Evolutionary conservation across 2,113 vertebrate genomes (phyloP).

Genomic region (Anguilla japonica): DNA sequence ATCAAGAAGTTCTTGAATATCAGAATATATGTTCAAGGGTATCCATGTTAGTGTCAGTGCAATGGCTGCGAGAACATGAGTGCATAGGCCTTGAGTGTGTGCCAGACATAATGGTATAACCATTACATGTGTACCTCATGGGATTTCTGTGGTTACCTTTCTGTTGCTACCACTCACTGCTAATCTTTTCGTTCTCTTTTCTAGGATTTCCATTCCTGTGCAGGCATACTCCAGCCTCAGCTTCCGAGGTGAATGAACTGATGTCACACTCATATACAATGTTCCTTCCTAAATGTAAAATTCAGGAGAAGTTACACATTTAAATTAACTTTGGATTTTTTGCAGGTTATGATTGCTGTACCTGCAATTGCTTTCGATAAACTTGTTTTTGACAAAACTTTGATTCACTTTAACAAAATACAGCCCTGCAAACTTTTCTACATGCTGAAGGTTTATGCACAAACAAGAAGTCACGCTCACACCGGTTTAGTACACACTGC

Average conservation of each 20-base stretch:
- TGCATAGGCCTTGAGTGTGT: too few species aligned
- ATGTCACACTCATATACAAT: neutral
- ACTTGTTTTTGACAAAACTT: neutral
- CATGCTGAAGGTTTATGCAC: neutral
- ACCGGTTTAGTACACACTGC: neutral
- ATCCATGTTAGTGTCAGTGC: neutral
- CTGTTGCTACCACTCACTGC: neutral
- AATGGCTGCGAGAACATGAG: neutral
- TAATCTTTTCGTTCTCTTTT: constrained; percentile 10
- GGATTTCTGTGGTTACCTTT: too few species aligned
- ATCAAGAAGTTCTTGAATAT: neutral
- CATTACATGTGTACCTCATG: too few species aligned
- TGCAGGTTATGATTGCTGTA: neutral
- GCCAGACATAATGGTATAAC: too few species aligned
- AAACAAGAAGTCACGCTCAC: neutral
- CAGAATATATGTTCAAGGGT: neutral
- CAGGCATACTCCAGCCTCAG: constrained; percentile 85
- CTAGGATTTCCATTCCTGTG: constrained; percentile 86
- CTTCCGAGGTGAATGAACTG: constrained; percentile 79
- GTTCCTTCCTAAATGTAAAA: too few species aligned
- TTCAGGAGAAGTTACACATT: neutral
- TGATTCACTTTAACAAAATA: neutral
- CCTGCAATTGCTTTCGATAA: neutral
- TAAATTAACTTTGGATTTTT: neutral
- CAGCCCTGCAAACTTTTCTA: neutral